Conservation (phyloP, 2,888 invertebrate species). For the Latheticus oryzae region DNA sequence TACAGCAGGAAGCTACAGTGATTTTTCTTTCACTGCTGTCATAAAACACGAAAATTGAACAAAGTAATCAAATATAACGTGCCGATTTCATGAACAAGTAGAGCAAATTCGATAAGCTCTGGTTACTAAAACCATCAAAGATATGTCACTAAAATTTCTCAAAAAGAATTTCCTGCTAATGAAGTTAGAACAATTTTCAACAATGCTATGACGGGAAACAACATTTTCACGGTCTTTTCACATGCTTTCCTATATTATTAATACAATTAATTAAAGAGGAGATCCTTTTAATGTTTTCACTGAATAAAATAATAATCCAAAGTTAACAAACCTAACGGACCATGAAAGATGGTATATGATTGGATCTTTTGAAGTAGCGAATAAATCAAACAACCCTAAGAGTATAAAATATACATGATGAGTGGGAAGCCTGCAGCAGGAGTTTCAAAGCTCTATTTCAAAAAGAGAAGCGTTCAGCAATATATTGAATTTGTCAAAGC, state of each 20-base stretch:
- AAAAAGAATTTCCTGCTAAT: slow-evolving; percentile 10
- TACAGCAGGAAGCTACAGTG: slow-evolving; percentile 9
- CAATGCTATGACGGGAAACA: slow-evolving; percentile 19
- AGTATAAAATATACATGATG: slow-evolving; percentile 43
- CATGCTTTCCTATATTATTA: slow-evolving; percentile 21
- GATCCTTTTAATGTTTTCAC: not conserved
- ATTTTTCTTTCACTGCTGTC: not conserved
- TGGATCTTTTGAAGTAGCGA: slow-evolving; percentile 49
- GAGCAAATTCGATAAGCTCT: slow-evolving; percentile 20
- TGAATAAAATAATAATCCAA: slow-evolving; percentile 30
- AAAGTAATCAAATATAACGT: slow-evolving; percentile 4
- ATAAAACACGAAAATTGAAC: slow-evolving; percentile 4
- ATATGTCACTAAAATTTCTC: slow-evolving; percentile 12
- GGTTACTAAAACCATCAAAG: slow-evolving; percentile 3
- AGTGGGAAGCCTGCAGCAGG: slow-evolving; percentile 21
- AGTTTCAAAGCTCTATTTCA: slow-evolving; percentile 26
- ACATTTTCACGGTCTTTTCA: slow-evolving; percentile 28
- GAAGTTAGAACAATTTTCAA: not conserved
- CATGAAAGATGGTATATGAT: slow-evolving; percentile 50
- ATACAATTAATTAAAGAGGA: slow-evolving; percentile 18
- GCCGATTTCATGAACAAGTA: slow-evolving; percentile 10
- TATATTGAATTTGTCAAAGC: slow-evolving; percentile 32
- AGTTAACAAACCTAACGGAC: slow-evolving; percentile 48
- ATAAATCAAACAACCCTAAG: slow-evolving; percentile 50
- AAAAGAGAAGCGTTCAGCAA: slow-evolving; percentile 18